Percentiles rank a stretch among this genome's conserved stretches.
Conservation (phyloP, 1,140 invertebrate genomes). For the Dinoponera quadriceps region DNA sequence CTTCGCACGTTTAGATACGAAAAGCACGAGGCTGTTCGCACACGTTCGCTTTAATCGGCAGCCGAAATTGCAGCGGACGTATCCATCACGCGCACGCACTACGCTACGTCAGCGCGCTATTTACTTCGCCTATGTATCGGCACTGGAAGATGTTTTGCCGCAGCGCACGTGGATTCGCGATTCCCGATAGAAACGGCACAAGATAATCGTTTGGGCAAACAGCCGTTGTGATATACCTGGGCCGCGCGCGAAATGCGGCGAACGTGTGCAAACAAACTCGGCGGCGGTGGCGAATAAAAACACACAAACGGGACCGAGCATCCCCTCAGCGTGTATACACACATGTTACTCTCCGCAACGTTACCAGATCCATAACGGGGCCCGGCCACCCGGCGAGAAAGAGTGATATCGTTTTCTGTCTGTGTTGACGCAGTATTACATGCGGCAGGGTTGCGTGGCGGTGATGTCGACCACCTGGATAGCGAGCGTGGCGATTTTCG, state of each 20-base stretch:
- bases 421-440: conserved; percentile 83
- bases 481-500: conserved; percentile 92
- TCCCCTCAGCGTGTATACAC: not conserved
- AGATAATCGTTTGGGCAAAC: conserved; percentile 31
- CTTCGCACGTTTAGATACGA: too few species aligned
- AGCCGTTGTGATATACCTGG: not conserved
- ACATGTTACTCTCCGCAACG: not conserved
- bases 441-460: conserved; percentile 91
- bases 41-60: too few species aligned
- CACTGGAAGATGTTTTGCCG: conserved; percentile 13
- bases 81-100: too few species aligned
- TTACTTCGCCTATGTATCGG: not conserved
- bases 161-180: not conserved
- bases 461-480: conserved; percentile 94
- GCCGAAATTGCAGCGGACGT: too few species aligned
- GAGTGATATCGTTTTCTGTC: conserved; percentile 68
- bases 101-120: not conserved
- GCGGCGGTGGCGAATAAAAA: conserved; percentile 12
- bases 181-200: conserved; percentile 15
- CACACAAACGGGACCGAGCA: not conserved
- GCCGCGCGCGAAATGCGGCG: not conserved
- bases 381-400: not conserved
- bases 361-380: not conserved
- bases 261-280: conserved; percentile 38
- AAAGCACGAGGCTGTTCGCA: too few species aligned